These are phyloP conservation scores for Onchidella celtica DNA, from an alignment of 2,888 invertebrate species.

Conservation along the genomic window DNA sequence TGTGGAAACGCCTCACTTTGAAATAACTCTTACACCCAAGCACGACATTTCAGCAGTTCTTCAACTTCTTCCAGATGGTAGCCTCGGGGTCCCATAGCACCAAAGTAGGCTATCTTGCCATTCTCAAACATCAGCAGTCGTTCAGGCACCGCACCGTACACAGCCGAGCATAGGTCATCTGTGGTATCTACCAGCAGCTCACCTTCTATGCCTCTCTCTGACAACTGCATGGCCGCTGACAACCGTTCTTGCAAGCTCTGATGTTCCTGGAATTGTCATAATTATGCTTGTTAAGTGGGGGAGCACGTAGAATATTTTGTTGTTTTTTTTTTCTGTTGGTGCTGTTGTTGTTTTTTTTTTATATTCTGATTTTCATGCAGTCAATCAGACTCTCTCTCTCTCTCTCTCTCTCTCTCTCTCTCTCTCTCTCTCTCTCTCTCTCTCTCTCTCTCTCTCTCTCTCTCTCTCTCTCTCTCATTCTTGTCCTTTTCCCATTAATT, in stretches of 20 bases:
- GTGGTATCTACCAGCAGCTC: not conserved
- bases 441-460: too few relatives aligned
- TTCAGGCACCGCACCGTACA: conserved; percentile 10
- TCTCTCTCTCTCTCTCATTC: too few relatives aligned
- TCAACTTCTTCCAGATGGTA: conserved; percentile 3
- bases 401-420: too few relatives aligned
- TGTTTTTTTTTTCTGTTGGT: too few relatives aligned
- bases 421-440: too few relatives aligned
- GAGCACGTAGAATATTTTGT: not conserved
- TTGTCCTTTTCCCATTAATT: too few relatives aligned
- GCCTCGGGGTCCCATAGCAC: not conserved
- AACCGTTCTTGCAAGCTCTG: not conserved
- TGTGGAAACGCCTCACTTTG: too few relatives aligned
- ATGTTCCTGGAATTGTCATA: not conserved
- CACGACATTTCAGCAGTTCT: too few relatives aligned
- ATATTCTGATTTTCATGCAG: too few relatives aligned
- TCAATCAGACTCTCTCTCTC: too few relatives aligned
- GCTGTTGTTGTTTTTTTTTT: too few relatives aligned
- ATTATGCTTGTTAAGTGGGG: not conserved
- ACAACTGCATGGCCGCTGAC: not conserved
- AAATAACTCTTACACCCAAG: too few relatives aligned
- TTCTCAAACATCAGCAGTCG: not conserved
- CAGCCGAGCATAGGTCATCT: not conserved
- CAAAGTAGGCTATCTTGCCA: not conserved
- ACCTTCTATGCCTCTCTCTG: not conserved